Evolutionary conservation across 2,888 invertebrate species (phyloP), one percentile per base, ranked within the genome.

Genomic region (Spisula solida): DNA sequence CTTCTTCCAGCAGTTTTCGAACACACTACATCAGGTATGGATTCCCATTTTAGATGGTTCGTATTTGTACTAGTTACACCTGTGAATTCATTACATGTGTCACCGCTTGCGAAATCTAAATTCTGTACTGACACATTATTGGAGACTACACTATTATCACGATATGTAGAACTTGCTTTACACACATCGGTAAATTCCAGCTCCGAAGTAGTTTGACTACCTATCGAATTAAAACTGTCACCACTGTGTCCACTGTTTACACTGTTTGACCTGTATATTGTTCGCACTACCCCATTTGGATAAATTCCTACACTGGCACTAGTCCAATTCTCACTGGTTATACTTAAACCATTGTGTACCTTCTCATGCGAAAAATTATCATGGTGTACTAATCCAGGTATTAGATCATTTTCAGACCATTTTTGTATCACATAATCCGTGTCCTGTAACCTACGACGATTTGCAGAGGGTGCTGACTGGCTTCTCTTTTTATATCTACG

Each of bases 381-480:
- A 75, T 14, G n/a, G 16, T 81, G 70, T 31, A 78, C 75, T 82
- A 92, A 85, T 84, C 92, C 92, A 88, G 92, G 89, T 81, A 92
- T 92, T 55, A 55, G 60, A 18, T 90, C 92, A 88, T 86, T 82
- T 14, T 88, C 84, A 18, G 89, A 82, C 92, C 92, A 89, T 56
- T 89, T 90, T 51, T 87, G 79, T 48, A 90, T 81, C 34, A 90
- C 88, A 85, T 89, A 86, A 87, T 90, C 92, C 25, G 90, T 92
- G 20, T 92, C 90, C 20, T 82, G 92, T 81, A 92, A 88, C 25
- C 88, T 82, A 79, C 92, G 87, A 41, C 92, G 84, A 29, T 93
- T 85, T 70, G 91, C 93, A 66, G 94, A 92, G n/a, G 94, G 94
- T 18, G 94, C 94, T 8, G 94, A 94, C 20, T 91, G 88, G 48